phyloP scores from a whole-genome alignment of 1,140 invertebrate species.

The Drosophila triauraria region DNA sequence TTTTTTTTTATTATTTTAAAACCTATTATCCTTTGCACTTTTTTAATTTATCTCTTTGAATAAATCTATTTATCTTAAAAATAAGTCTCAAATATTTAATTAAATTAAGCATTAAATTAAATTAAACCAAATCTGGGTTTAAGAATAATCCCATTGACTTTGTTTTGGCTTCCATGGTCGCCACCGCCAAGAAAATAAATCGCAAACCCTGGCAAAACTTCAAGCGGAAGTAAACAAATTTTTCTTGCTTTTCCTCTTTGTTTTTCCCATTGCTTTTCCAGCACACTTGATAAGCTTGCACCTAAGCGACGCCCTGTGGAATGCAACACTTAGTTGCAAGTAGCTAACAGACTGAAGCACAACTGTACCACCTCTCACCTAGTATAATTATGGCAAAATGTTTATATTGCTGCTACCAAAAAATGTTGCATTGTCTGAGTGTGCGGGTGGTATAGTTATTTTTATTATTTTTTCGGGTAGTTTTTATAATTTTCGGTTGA shows the following conservation, averaged over 20 bases:
- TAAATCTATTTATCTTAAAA: neutral
- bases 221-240: constrained; percentile 54
- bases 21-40: too few species aligned
- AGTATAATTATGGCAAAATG: constrained; percentile 52
- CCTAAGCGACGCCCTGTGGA: constrained; percentile 20
- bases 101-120: neutral
- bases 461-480: constrained; percentile 16
- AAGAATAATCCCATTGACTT: neutral
- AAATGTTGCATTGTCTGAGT: constrained; percentile 9
- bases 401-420: constrained; percentile 19
- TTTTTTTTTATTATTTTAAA: too few species aligned
- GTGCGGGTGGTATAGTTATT: constrained; percentile 9
- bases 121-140: neutral
- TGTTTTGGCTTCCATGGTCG: constrained; percentile 20
- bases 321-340: constrained; percentile 47
- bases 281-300: constrained; percentile 15
- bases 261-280: constrained; percentile 8
- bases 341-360: constrained; percentile 18
- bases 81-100: neutral
- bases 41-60: too few species aligned
- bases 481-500: constrained; percentile 52
- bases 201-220: constrained; percentile 43
- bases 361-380: constrained; percentile 32
- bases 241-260: constrained; percentile 28
- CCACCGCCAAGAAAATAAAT: constrained; percentile 33